Conservation (phyloP, 2,888 invertebrate genomes). For the Scaptomyza tumidula region DNA sequence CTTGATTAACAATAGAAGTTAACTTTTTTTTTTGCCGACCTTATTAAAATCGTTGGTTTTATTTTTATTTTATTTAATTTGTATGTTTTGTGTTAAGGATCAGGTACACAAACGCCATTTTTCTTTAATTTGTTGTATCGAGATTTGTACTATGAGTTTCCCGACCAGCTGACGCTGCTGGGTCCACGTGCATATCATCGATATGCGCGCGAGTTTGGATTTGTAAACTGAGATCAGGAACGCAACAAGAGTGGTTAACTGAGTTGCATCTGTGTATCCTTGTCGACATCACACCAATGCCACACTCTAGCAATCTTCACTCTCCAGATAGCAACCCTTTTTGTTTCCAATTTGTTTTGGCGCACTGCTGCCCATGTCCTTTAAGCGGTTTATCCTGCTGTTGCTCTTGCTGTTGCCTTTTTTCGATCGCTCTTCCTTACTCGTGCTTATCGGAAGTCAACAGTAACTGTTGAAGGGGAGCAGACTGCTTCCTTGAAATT, state of each 20-base stretch:
- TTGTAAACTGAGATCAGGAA: conserved; percentile 63
- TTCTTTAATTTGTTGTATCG: conserved; percentile 16
- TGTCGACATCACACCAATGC: conserved; percentile 74
- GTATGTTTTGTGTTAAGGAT: too few species aligned
- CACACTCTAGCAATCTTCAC: conserved; percentile 22
- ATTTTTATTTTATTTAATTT: too few species aligned
- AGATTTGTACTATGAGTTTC: conserved; percentile 4
- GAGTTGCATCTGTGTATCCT: conserved; percentile 67
- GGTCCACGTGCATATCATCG: conserved; percentile 67
- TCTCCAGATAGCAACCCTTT: conserved; percentile 61
- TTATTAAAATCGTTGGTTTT: too few species aligned
- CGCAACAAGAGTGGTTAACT: conserved; percentile 28
- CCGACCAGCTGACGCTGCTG: conserved; percentile 51
- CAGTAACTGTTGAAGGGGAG: conserved; percentile 62
- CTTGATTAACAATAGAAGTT: too few species aligned
- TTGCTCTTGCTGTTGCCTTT: conserved; percentile 37
- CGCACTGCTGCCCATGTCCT: conserved; percentile 59
- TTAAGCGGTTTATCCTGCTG: conserved; percentile 78
- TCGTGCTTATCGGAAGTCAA: conserved; percentile 78
- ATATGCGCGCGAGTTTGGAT: conserved; percentile 72
- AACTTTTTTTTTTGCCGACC: too few species aligned
- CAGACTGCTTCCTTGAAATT: conserved; percentile 69
- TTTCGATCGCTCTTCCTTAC: conserved; percentile 51
- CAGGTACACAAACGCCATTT: conserved; percentile 4
- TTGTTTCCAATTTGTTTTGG: conserved; percentile 45